A percentile compares a stretch with the other conserved stretches of the same genome.
Conservation (phyloP, 2,888 invertebrate species). For the Netelia melanura region DNA sequence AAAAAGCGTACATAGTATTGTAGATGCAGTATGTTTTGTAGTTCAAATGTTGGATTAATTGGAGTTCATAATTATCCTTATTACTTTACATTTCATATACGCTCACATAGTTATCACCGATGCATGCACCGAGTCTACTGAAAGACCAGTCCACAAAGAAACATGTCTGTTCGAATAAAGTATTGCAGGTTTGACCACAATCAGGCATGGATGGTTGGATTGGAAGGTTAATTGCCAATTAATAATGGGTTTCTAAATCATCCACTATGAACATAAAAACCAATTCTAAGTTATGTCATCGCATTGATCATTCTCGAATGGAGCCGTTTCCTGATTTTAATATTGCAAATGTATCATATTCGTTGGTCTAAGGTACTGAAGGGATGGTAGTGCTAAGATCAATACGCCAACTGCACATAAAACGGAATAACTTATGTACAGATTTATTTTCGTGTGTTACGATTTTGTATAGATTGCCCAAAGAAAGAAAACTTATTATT, state of each 20-base stretch:
- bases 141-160: conserved; percentile 26
- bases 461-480: conserved; percentile 27
- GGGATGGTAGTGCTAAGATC: conserved; percentile 58
- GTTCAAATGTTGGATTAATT: conserved; percentile 45
- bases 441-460: conserved; percentile 37
- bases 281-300: not conserved
- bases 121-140: conserved; percentile 54
- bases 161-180: not conserved
- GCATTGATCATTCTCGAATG: not conserved
- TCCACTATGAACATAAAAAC: not conserved
- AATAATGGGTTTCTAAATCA: too few relatives aligned
- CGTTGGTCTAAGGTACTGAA: conserved; percentile 38
- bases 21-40: conserved; percentile 49
- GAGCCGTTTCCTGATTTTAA: conserved; percentile 26
- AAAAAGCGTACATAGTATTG: conserved; percentile 29
- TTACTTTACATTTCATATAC: conserved; percentile 17
- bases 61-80: conserved; percentile 27
- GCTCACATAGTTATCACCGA: conserved; percentile 27
- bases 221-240: not conserved
- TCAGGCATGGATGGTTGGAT: not conserved
- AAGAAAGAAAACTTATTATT: too few relatives aligned
- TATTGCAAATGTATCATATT: conserved; percentile 43
- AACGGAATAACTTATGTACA: not conserved
- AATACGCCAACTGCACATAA: conserved; percentile 53
- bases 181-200: conserved; percentile 8